phyloP scores from a whole-genome alignment of 2,888 invertebrate species.

The Chelonus formosanus region DNA sequence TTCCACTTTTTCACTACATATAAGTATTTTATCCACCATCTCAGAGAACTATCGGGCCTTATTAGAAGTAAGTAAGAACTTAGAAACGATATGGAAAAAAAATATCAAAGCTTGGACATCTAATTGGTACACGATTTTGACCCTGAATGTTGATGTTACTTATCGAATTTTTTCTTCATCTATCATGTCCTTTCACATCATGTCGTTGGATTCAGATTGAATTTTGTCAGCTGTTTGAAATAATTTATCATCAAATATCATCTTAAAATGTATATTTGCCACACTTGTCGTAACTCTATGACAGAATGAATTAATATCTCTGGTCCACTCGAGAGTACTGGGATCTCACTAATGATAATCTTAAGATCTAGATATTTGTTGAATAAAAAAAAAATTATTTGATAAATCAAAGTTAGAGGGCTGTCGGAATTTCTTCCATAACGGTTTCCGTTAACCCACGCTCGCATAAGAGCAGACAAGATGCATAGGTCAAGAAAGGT shows the following conservation, averaged over 20 bases:
- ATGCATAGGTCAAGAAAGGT: conserved; percentile 10
- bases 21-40: conserved; percentile 16
- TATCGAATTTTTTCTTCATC: neutral
- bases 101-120: conserved; percentile 41
- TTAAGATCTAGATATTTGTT: conserved; percentile 10
- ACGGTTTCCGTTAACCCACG: conserved; percentile 29
- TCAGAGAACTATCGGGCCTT: conserved; percentile 25
- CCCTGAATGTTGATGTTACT: conserved; percentile 47
- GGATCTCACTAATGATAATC: conserved; percentile 40
- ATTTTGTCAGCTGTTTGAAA: neutral
- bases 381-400: conserved; percentile 13
- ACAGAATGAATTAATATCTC: too few relatives aligned
- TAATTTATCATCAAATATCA: neutral
- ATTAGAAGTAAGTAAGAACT: conserved; percentile 31
- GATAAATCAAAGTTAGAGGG: conserved; percentile 19
- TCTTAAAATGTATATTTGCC: neutral
- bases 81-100: conserved; percentile 38
- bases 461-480: conserved; percentile 12
- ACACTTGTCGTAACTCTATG: neutral
- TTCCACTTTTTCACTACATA: conserved; percentile 25
- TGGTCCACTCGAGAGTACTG: conserved; percentile 10
- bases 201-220: too few relatives aligned
- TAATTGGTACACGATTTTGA: conserved; percentile 64
- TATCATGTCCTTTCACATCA: neutral
- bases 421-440: conserved; percentile 25